Evolutionary conservation across 2,888 invertebrate species (phyloP).

Genomic region (Plemyria rubiginata): DNA sequence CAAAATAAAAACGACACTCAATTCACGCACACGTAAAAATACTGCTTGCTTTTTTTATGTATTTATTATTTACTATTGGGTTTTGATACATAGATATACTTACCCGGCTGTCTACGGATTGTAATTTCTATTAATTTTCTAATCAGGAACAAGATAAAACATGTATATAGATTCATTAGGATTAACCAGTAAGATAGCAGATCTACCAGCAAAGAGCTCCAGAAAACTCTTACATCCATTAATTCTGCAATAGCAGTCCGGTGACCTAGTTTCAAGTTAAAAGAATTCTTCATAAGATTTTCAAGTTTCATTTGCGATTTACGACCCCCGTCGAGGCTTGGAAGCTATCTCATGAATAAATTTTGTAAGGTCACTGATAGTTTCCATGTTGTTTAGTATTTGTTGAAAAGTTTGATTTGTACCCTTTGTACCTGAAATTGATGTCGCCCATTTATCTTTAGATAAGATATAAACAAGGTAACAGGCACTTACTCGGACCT

Average conservation of each 20-base stretch:
- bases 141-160: background rate
- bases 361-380: slow-evolving; percentile 14
- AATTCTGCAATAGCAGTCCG: slow-evolving; percentile 13
- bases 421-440: background rate
- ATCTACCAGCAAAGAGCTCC: background rate
- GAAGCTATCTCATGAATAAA: slow-evolving; percentile 32
- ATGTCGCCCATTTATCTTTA: too few relatives aligned
- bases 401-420: background rate
- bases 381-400: background rate
- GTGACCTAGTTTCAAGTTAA: slow-evolving; percentile 22
- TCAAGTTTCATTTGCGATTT: slow-evolving; percentile 30
- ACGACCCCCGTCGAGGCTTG: slow-evolving; percentile 17
- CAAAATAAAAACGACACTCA: background rate
- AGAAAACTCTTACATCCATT: slow-evolving; percentile 15
- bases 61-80: too few relatives aligned
- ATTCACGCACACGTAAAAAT: background rate
- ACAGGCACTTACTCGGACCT: too few relatives aligned
- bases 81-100: too few relatives aligned
- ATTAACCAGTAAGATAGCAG: background rate
- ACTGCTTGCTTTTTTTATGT: too few relatives aligned
- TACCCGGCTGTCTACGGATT: too few relatives aligned
- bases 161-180: background rate
- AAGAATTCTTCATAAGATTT: slow-evolving; percentile 25
- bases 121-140: too few relatives aligned
- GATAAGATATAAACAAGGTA: too few relatives aligned